These are phyloP conservation scores for Mallotus villosus DNA, from an alignment of 2,797 vertebrate genomes.

Conservation along the genomic window DNA sequence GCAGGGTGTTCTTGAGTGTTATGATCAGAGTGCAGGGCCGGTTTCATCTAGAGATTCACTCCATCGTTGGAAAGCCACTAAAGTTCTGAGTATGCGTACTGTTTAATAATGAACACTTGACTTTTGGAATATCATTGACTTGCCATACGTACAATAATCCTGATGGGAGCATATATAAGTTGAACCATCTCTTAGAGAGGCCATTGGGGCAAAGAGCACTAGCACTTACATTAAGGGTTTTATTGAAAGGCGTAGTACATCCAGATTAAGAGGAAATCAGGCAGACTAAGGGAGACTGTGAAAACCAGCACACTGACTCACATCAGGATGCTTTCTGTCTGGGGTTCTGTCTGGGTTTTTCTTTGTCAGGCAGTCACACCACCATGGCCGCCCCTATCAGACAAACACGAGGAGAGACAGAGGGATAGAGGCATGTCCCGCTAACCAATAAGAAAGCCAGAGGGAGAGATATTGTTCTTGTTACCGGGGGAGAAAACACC, in stretches of 20 bases:
- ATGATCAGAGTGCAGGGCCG: not conserved
- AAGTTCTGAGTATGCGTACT: not conserved
- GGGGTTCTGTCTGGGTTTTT: not conserved
- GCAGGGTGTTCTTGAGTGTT: not conserved
- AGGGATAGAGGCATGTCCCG: not conserved
- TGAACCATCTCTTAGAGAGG: not conserved
- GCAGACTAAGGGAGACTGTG: not conserved
- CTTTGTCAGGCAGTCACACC: not conserved
- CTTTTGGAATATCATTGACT: constrained; percentile 4
- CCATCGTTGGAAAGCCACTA: not conserved
- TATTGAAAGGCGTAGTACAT: not conserved
- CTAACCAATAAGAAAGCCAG: not conserved
- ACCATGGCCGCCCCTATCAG: not conserved
- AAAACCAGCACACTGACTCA: not conserved
- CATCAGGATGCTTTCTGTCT: too few relatives aligned
- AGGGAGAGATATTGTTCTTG: not conserved
- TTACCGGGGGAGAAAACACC: constrained; percentile 6
- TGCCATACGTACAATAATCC: not conserved
- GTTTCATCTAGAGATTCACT: not conserved
- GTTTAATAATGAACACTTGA: not conserved
- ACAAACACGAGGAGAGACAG: not conserved
- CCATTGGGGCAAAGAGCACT: not conserved
- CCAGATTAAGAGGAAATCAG: not conserved
- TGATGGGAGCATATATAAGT: not conserved
- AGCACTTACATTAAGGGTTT: not conserved